Conservation (phyloP, 2,797 vertebrate genomes). For the Ispidina picta region DNA sequence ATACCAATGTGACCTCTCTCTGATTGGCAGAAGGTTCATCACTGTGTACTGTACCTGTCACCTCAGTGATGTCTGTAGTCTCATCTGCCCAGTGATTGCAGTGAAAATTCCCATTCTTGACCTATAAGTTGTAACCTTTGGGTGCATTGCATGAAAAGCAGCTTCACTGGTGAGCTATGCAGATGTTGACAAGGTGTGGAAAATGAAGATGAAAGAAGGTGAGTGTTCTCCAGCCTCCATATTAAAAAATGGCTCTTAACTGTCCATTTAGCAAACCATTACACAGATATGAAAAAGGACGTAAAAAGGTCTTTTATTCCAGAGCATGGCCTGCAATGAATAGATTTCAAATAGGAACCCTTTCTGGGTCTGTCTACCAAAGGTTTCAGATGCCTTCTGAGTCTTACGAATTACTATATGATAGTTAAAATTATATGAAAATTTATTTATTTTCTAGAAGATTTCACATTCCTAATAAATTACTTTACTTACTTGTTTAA, state of each 20-base stretch:
- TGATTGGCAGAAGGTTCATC: conserved; percentile 58
- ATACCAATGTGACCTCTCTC: conserved; percentile 38
- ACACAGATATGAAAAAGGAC: not conserved
- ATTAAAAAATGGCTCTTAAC: not conserved
- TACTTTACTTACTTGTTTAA: not conserved
- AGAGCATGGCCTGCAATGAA: not conserved
- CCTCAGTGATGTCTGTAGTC: conserved; percentile 46
- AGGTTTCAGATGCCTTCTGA: not conserved
- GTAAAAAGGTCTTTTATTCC: not conserved
- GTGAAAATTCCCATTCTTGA: conserved; percentile 16
- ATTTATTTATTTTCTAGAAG: not conserved
- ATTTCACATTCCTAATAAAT: not conserved
- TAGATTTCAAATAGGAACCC: not conserved
- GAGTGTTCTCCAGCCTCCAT: rapidly evolving
- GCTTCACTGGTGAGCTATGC: not conserved
- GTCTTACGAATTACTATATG: not conserved
- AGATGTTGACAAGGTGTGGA: conserved; percentile 39
- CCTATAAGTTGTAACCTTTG: conserved; percentile 1
- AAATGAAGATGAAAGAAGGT: conserved; percentile 33
- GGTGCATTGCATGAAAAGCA: not conserved
- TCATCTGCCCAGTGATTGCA: conserved; percentile 53
- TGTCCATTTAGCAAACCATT: not conserved
- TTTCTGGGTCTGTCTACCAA: not conserved
- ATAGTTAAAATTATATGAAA: not conserved
- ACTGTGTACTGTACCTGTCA: not conserved